Base-by-base conservation (phyloP, 2,797 vertebrate species). In the Myotis planiceps region DNA sequence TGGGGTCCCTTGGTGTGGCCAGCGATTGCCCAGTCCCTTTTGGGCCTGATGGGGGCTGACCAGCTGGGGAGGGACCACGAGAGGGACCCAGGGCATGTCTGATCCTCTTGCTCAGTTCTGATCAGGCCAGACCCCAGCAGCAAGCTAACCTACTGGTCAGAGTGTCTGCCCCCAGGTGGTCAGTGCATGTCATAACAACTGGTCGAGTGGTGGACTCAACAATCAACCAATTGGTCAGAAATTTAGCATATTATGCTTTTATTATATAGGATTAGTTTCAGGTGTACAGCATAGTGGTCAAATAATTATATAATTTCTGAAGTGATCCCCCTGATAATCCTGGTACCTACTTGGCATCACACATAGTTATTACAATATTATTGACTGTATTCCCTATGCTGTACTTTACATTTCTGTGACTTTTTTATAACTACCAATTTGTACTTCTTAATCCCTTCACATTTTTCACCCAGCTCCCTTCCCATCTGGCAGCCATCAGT, bases 31-130 rank as follows among this genome's bases (percentile, higher is more conserved):
- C 12, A 58, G 25, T 58, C 25, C 55, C 0, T 5, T 13, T 60
- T 0, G 13, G 58, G 5, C 27, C 13, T 29, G 58, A 14, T 60
- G 27, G 27, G 25, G 58, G 27, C 27, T 5, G 13, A 12, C 58
- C 58, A 60, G 58, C 27, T 0, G 2, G 58, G 0, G 5, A 13
- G 27, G 12, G 13, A 29, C 27, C 5, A 0, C 2, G 58, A 27
- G 27, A 60, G 58, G 27, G 58, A 2, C 14, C 58, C 27, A 60
- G 58, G 27, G 58, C 58, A 60, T 29, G 12, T 60, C 13, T 0
- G 1, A 7, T 25, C 58, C 27, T 29, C 27, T 60, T 60, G 12
- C 27, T 29, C 58, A 60, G 58, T 60, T 8, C 13, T 2, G 25
- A 60, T 60, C 29, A 27, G 27, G 58, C 58, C 5, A 1, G 13